Base-by-base conservation (phyloP, 1,140 invertebrate species). In the Caenorhabditis inopinata region DNA sequence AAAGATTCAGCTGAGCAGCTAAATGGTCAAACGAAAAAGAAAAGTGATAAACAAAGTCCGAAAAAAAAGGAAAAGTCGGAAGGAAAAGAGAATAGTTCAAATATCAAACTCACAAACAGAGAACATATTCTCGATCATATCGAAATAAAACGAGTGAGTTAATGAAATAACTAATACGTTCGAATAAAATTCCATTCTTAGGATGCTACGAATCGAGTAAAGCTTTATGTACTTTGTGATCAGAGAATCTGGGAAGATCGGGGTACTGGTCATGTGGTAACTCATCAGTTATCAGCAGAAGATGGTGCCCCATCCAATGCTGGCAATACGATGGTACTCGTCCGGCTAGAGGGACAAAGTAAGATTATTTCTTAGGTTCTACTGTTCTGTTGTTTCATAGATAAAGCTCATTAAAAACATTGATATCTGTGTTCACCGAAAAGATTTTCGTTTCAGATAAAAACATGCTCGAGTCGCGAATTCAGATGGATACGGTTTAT, bases 241-340 rank as follows among this genome's bases (percentile, higher is more conserved):
- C 87, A 88, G 53, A 42, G 85, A 16, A 53, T 80, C 16, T 88
- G 86, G 86, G 85, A 87, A 21, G 86, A 88, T 74, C 48, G 84
- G 25, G 87, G 87, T 2, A 88, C 87, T 12, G 87, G 87, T 1
- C 87, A 88, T 82, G 87, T 88, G 35, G 87, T 85, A 25, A 86
- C 85, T 79, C 68, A 89, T 62, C 83, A 75, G 29, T 29, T 75
- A 9, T 75, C 81, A 14, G 83, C 84, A 3, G 53, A 42, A 23
- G 45, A 53, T 23, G 75, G 48, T 78, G 12, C 73, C 47, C 38
- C 58, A 7, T 68, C 58, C 16, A 68, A 68, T 12, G 58, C 32
- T 16, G 58, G 58, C 11, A 18, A 38, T 12, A 68, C 58, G 12
- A 38, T 68, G 58, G 58, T 68, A 12, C 78, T 88, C 73, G 87